Percentiles rank a stretch among this genome's conserved stretches.
These are phyloP conservation scores for Myxocyprinus asiaticus DNA, from an alignment of 2,113 vertebrate genomes.

Conservation along the genomic window DNA sequence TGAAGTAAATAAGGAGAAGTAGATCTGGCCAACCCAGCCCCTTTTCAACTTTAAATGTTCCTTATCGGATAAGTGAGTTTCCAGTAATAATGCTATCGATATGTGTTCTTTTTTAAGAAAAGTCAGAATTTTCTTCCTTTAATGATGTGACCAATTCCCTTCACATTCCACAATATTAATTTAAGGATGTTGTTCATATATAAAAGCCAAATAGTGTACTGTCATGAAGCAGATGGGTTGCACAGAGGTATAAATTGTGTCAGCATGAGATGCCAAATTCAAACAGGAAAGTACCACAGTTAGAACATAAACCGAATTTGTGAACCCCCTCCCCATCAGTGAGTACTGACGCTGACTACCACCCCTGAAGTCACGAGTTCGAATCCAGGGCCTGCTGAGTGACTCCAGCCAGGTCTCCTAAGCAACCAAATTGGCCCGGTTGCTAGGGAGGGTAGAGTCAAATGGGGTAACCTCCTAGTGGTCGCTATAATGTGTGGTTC, in stretches of 20 bases:
- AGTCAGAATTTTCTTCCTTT: slow-evolving; percentile 24
- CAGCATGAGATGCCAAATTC: too few relatives aligned
- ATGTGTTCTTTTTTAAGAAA: neutral
- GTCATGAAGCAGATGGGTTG: too few relatives aligned
- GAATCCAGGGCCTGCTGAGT: too few relatives aligned
- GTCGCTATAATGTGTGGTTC: too few relatives aligned
- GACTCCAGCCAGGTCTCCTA: too few relatives aligned
- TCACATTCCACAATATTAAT: slow-evolving; percentile 13
- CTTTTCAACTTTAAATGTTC: slow-evolving; percentile 8
- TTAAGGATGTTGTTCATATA: neutral
- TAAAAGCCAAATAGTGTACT: neutral
- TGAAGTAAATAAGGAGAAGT: neutral
- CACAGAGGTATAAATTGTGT: too few relatives aligned
- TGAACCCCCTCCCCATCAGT: neutral
- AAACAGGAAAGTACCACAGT: neutral
- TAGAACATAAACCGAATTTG: neutral
- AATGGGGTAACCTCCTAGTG: too few relatives aligned
- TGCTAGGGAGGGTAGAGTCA: too few relatives aligned
- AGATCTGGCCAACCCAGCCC: neutral
- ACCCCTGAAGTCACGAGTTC: neutral
- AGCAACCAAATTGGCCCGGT: too few relatives aligned
- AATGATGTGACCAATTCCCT: neutral
- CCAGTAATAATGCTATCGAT: slow-evolving; percentile 1
- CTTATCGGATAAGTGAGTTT: neutral
- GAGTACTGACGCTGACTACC: too few relatives aligned